Evolutionary conservation across 1,140 invertebrate genomes (phyloP).

Genomic region (Laodelphax striatellus): DNA sequence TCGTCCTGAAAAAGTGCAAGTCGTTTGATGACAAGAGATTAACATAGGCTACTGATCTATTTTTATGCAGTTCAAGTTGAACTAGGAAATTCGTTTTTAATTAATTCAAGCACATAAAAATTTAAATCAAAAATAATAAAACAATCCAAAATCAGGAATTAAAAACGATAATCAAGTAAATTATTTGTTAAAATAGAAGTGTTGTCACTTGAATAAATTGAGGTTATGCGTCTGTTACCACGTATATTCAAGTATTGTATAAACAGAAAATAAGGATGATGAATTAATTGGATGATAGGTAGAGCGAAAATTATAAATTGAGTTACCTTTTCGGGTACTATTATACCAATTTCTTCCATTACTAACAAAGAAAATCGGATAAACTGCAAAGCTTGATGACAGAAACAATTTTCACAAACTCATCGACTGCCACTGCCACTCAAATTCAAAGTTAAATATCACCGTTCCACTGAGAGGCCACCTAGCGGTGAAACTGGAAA

Average conservation of each 20-base stretch:
- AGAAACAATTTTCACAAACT: background rate
- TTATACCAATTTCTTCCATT: slow-evolving; percentile 60
- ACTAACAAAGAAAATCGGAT: background rate
- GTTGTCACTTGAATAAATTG: background rate
- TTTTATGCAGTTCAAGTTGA: slow-evolving; percentile 1
- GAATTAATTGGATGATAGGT: background rate
- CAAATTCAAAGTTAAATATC: too few relatives aligned
- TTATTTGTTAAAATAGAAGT: too few relatives aligned
- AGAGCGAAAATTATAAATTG: background rate
- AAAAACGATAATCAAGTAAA: slow-evolving; percentile 1
- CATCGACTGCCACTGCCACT: too few relatives aligned
- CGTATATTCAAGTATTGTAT: slow-evolving; percentile 3
- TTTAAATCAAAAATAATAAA: background rate
- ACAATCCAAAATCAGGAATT: too few relatives aligned
- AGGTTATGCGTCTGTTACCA: background rate
- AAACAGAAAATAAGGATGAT: background rate
- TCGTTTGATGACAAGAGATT: background rate
- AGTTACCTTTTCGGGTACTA: slow-evolving; percentile 54
- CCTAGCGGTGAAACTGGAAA: too few relatives aligned
- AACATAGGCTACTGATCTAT: background rate
- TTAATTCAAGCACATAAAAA: too few relatives aligned
- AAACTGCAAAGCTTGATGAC: background rate
- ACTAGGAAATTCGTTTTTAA: too few relatives aligned
- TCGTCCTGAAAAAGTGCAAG: slow-evolving; percentile 37
- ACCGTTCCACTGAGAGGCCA: too few relatives aligned